Percentiles rank a stretch among this genome's conserved stretches.
Conservation (phyloP, 1,140 invertebrate genomes). For the Dendrolimus punctatus region DNA sequence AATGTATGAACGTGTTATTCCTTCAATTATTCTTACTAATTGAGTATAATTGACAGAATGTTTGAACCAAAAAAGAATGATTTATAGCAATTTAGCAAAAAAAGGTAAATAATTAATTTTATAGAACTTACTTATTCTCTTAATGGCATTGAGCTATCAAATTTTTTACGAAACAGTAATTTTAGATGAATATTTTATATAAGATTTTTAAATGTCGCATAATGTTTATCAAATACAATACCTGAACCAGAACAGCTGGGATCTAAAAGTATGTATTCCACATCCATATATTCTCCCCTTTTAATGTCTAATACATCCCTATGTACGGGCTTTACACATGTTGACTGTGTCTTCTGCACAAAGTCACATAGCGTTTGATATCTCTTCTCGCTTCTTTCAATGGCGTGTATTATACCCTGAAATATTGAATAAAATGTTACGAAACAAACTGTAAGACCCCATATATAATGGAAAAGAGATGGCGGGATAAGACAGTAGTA, state of each 20-base stretch:
- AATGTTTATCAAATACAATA: constrained; percentile 16
- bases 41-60: neutral
- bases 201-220: neutral
- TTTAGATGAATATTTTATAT: no score
- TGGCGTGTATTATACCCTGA: constrained; percentile 84
- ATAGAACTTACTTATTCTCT: no score
- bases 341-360: constrained; percentile 75
- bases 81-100: no score
- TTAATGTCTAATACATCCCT: constrained; percentile 82
- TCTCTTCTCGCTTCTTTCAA: constrained; percentile 82
- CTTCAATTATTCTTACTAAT: neutral
- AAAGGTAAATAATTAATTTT: no score
- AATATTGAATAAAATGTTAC: constrained; percentile 3
- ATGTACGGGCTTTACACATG: constrained; percentile 78
- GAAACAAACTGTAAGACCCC: no score
- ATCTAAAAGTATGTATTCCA: constrained; percentile 94
- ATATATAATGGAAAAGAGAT: no score
- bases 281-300: constrained; percentile 75
- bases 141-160: no score
- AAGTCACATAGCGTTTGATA: constrained; percentile 78
- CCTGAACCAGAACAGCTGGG: constrained; percentile 97
- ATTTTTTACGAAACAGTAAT: no score
- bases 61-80: neutral
- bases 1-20: no score
- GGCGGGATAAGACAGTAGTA: no score